These are phyloP conservation scores for Oscheius sp. DNA, from an alignment of 2,888 invertebrate species.

Conservation along the genomic window DNA sequence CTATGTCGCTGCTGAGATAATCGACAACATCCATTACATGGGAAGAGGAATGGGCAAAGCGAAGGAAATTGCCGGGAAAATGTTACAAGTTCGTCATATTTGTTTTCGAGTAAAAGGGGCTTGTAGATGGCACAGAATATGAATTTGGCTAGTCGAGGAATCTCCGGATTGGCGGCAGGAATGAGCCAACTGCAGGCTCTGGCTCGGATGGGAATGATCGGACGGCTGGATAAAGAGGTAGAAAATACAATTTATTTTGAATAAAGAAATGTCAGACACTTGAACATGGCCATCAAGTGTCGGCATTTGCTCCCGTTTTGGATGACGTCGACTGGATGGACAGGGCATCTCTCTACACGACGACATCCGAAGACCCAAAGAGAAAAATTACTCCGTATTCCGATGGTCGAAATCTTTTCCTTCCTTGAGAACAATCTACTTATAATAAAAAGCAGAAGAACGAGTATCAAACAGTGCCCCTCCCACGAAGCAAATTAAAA, in stretches of 20 bases:
- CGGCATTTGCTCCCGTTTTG: constrained; percentile 41
- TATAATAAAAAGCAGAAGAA: too few species aligned
- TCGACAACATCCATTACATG: constrained; percentile 62
- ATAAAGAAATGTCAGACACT: neutral
- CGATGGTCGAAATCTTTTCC: constrained; percentile 26
- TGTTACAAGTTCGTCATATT: constrained; percentile 54
- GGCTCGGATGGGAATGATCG: constrained; percentile 41
- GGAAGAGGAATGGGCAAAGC: constrained; percentile 61
- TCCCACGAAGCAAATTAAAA: too few species aligned
- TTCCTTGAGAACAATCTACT: too few species aligned
- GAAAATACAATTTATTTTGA: neutral
- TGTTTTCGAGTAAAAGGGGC: too few species aligned
- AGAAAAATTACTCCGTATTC: neutral
- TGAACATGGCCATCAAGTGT: constrained; percentile 33
- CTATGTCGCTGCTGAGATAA: constrained; percentile 59
- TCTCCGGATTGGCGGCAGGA: constrained; percentile 52
- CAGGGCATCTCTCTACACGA: constrained; percentile 35
- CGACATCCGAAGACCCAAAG: constrained; percentile 4
- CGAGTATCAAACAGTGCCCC: too few species aligned
- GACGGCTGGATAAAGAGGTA: constrained; percentile 37
- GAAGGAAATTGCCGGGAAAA: constrained; percentile 56
- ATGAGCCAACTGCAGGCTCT: constrained; percentile 60
- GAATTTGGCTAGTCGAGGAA: constrained; percentile 41
- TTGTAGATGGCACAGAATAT: constrained; percentile 59
- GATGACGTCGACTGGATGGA: constrained; percentile 49